A percentile compares a stretch with the other conserved stretches of the same genome.
Conservation (phyloP, 2,888 invertebrate species). For the Cistogaster globosa region DNA sequence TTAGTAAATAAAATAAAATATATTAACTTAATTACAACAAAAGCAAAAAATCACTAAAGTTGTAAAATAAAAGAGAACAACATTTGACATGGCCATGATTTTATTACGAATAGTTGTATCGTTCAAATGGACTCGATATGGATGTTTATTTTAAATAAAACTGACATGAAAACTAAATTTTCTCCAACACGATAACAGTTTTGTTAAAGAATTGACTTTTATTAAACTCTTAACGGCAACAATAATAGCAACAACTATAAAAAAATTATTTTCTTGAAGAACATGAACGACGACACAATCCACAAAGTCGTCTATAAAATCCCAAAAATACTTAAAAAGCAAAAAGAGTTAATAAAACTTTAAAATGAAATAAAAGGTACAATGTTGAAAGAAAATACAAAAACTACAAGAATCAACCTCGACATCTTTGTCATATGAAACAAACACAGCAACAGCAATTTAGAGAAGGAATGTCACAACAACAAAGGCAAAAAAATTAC, state of each 20-base stretch:
- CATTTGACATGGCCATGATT: conserved; percentile 51
- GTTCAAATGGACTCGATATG: conserved; percentile 43
- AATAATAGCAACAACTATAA: conserved; percentile 2
- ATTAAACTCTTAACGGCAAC: conserved; percentile 50
- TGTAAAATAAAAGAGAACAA: conserved; percentile 23
- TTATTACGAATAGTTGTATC: conserved; percentile 23
- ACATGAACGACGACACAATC: conserved; percentile 62
- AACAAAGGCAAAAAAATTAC: background rate
- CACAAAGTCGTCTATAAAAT: conserved; percentile 39
- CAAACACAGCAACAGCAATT: conserved; percentile 3
- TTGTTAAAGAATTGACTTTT: conserved; percentile 70
- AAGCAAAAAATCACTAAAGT: conserved; percentile 25
- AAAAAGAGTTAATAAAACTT: conserved; percentile 27
- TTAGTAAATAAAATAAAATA: conserved; percentile 4
- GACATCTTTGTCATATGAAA: conserved; percentile 67
- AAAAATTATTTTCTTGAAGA: conserved; percentile 50
- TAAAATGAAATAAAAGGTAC: conserved; percentile 73
- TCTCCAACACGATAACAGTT: conserved; percentile 67
- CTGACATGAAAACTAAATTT: conserved; percentile 67
- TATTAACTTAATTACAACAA: conserved; percentile 2
- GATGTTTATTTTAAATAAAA: conserved; percentile 62
- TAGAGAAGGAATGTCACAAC: conserved; percentile 46
- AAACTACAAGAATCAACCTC: conserved; percentile 72
- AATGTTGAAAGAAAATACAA: conserved; percentile 72
- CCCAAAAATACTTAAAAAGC: background rate